Evolutionary conservation across 1,140 invertebrate species (phyloP), one percentile per base, ranked within the genome.

Genomic region (Mizuhopecten yessoensis): DNA sequence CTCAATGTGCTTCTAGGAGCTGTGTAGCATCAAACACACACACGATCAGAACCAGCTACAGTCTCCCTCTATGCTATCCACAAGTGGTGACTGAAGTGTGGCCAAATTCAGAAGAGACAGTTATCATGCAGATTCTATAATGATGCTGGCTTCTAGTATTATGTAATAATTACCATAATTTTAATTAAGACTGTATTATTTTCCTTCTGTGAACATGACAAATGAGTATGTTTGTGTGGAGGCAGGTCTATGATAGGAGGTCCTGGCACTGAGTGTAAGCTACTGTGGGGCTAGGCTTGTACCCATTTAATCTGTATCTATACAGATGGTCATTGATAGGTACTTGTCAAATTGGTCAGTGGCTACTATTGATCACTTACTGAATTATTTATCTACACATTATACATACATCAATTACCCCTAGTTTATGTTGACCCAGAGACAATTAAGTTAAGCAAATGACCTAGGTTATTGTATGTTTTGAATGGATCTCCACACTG

Each of bases 381-480:
- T 75, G 57, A 75, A 75, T 75, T 29, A 75, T 75, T 75, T 75
- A 75, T 75, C 57, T 75, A 75, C n/a, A 75, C 57, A 75, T n/a
- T n/a, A n/a, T 75, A 75, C 29, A 75, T n/a, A 75, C 57, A 75
- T 75, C 57, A 29, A 29, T 75, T 75, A 75, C 5, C 57, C 5
- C 57, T 5, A 75, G 57, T 75, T 75, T n/a, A 75, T 17, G 23
- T 75, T 75, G 57, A 75, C 57, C 57, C 11, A 75, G 57, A 75
- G 57, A 75, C 29, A 75, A 75, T 75, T 75, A 75, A 11, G 29
- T 75, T 75, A 75, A 75, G 57, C 5, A 29, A 75, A 75, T 75
- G 9, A 75, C 57, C 57, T 29, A n/a, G 23, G 57, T 75, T 11
- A 75, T 75, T 75, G 57, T 75, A 29, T 75, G 57, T 75, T 75